A percentile compares a stretch with the other conserved stretches of the same genome.
Conservation (phyloP, 53 echinoderm and acorn worm species). For the Pentamera pediparva region DNA sequence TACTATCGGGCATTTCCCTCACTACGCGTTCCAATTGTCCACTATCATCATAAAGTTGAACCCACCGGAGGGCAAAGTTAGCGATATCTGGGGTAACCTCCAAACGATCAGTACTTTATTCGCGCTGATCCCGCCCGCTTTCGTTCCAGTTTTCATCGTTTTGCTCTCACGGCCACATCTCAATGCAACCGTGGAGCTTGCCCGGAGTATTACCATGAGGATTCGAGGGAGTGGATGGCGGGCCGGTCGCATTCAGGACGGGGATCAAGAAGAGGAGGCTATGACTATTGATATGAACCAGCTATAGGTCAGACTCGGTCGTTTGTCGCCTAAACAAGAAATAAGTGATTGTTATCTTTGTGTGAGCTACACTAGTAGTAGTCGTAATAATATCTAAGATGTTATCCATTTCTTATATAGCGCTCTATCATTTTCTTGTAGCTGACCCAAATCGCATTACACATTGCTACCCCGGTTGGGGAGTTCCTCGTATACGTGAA, state of each 20-base stretch:
- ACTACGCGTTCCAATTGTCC: not conserved
- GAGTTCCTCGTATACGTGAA: too few relatives aligned
- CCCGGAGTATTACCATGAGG: not conserved
- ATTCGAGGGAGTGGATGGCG: constrained; percentile 12
- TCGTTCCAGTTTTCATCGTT: constrained; percentile 4
- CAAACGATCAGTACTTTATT: not conserved
- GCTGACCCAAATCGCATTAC: too few relatives aligned
- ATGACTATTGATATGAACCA: not conserved
- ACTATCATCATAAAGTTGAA: not conserved
- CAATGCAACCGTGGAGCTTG: not conserved
- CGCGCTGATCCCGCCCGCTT: constrained; percentile 8
- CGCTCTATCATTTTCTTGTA: too few relatives aligned
- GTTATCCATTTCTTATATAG: too few relatives aligned
- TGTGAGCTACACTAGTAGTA: too few relatives aligned
- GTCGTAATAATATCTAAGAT: too few relatives aligned
- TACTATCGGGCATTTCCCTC: constrained; percentile 5
- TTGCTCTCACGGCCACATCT: constrained; percentile 6
- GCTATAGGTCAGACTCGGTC: too few relatives aligned
- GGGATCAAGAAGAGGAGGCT: not conserved
- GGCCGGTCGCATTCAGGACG: not conserved
- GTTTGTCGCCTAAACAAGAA: too few relatives aligned
- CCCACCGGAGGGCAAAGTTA: not conserved
- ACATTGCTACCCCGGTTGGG: too few relatives aligned
- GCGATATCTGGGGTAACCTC: not conserved
- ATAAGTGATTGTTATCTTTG: too few relatives aligned